Base-by-base conservation (phyloP, 2,797 vertebrate genomes). In the Halcyon smyrnensis region DNA sequence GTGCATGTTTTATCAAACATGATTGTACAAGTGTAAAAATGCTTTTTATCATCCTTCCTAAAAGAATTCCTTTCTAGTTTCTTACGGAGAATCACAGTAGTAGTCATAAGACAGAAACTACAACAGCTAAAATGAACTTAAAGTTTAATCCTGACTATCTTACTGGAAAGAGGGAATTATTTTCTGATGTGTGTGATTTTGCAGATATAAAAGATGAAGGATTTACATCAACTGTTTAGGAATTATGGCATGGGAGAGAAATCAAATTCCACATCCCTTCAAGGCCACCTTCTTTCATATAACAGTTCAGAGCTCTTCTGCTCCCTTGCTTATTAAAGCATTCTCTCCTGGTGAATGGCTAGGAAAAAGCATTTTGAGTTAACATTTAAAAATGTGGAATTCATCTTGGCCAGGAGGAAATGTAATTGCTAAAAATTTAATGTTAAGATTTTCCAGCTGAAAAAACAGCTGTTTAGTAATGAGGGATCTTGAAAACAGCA, bases 361-460 rank as follows among this genome's bases (percentile, higher is more conserved):
- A 87, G 89, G 54, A 75, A 84, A 96, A 83, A 91, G 39, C 75
- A 68, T 93, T 81, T 84, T 89, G 83, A 77, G 70, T n/a, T 95
- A 96, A 84, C 92, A 84, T 97, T 96, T 93, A 76, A 93, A 95
- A 84, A 87, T 78, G 45, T 37, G 80, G 92, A 75, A 95, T 90
- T 87, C 81, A 56, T 94, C 39, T 80, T 94, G 70, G 21, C 74
- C 91, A 91, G 77, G 81, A 92, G 78, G 68, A 89, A 93, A 95
- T 93, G 51, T 82, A 94, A 92, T 82, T 84, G 75, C 70, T 91
- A 83, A 91, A 97, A 89, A 90, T 90, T 95, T 96, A 90, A 95
- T 91, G 90, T 89, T 91, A 97, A 96, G 75, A 92, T 97, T 97
- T 97, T 96, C 80, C 90, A 95, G 79, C 84, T 97, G 95, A 95